Percentiles rank a stretch among this genome's conserved stretches.
phyloP scores from a whole-genome alignment of 2,797 vertebrate genomes.

The Esox masquinongy region DNA sequence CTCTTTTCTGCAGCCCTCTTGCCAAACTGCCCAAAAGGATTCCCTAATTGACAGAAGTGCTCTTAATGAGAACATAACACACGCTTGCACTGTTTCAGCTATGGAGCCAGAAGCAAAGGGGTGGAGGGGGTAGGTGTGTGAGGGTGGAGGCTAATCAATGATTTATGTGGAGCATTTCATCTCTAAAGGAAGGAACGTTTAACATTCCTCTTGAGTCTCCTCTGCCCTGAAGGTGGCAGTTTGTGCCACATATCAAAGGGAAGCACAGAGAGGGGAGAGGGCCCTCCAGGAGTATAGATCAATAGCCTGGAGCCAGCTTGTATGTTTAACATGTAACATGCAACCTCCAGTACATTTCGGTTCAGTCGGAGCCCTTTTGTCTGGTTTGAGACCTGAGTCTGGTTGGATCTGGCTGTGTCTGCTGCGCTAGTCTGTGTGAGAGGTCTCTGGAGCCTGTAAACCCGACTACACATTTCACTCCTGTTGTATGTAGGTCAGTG shows the following conservation, averaged over 20 bases:
- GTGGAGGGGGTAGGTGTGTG: slow-evolving; percentile 30
- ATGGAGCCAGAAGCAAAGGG: slow-evolving; percentile 52
- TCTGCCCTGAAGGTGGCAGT: slow-evolving; percentile 63
- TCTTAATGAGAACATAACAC: slow-evolving; percentile 62
- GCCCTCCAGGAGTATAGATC: slow-evolving; percentile 50
- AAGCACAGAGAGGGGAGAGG: slow-evolving; percentile 43
- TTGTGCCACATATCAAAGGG: slow-evolving; percentile 76
- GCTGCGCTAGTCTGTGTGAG: slow-evolving; percentile 30
- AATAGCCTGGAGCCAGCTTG: slow-evolving; percentile 49
- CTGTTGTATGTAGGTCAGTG: slow-evolving; percentile 72
- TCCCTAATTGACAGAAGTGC: slow-evolving; percentile 56
- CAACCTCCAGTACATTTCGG: slow-evolving; percentile 48
- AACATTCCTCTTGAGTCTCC: slow-evolving; percentile 72
- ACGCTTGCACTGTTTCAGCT: slow-evolving; percentile 54
- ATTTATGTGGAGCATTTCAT: slow-evolving; percentile 75
- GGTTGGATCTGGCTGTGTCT: slow-evolving; percentile 24
- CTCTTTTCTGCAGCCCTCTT: neutral
- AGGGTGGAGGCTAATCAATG: slow-evolving; percentile 66
- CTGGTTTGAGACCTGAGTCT: slow-evolving; percentile 55
- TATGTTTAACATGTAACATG: slow-evolving; percentile 62
- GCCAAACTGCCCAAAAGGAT: slow-evolving; percentile 45
- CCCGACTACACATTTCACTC: slow-evolving; percentile 29
- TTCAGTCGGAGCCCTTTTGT: slow-evolving; percentile 54
- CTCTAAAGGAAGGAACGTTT: slow-evolving; percentile 74
- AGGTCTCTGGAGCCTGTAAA: slow-evolving; percentile 52